Conservation (phyloP, 1,140 invertebrate genomes). For the Lasioglossum baleicum region DNA sequence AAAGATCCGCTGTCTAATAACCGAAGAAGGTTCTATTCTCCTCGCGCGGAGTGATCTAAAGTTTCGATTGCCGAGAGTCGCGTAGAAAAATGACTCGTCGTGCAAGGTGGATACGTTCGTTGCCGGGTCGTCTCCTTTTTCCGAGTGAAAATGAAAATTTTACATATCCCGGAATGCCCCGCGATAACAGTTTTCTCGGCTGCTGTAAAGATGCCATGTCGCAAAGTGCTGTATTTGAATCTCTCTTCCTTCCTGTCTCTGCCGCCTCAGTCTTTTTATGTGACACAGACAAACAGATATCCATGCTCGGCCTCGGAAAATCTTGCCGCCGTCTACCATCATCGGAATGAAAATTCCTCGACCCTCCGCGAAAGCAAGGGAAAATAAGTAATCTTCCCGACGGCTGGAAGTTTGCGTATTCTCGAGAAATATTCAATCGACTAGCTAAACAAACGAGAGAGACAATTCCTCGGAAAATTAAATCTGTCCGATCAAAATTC, state of each 20-base stretch:
- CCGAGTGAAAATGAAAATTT: conserved; percentile 18
- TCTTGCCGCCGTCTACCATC: neutral
- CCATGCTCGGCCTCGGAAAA: neutral
- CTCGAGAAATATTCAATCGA: no score
- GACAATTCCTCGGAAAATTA: no score
- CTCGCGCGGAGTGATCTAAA: neutral
- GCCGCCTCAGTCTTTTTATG: neutral
- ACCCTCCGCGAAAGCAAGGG: neutral
- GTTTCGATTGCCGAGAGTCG: neutral
- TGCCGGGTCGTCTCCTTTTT: neutral
- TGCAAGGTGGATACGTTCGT: neutral
- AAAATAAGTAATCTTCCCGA: neutral
- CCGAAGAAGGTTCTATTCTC: no score
- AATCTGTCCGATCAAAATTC: no score
- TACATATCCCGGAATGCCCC: conserved; percentile 28
- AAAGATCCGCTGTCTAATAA: neutral
- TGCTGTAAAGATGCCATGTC: conserved; percentile 2
- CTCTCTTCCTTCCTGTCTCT: neutral
- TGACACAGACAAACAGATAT: neutral
- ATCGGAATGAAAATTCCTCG: neutral
- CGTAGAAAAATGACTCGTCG: neutral
- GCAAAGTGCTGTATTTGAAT: conserved; percentile 8
- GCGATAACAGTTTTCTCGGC: conserved; percentile 4
- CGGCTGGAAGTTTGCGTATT: no score
- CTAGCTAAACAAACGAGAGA: no score